phyloP scores from a whole-genome alignment of 2,888 invertebrate species.

The Antheraea assamensis region DNA sequence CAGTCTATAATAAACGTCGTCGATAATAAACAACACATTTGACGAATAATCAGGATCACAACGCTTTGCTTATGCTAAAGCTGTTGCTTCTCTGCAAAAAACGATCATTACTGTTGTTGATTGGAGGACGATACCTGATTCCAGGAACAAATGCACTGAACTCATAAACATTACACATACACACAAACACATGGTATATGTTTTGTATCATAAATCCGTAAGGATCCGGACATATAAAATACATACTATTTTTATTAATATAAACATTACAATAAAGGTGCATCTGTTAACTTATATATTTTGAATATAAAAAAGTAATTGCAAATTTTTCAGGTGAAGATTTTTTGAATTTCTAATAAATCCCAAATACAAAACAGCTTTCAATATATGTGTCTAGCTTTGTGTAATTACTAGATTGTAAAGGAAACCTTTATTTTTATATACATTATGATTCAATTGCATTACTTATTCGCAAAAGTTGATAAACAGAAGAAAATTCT shows the following conservation, averaged over 20 bases:
- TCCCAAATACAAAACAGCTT: slow-evolving; percentile 56
- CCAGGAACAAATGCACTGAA: slow-evolving; percentile 32
- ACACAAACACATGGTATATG: slow-evolving; percentile 34
- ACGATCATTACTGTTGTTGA: slow-evolving; percentile 36
- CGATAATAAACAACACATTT: slow-evolving; percentile 27
- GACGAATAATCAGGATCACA: slow-evolving; percentile 25
- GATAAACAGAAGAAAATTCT: neutral
- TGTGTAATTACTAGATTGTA: slow-evolving; percentile 64
- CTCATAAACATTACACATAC: slow-evolving; percentile 38
- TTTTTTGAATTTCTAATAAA: slow-evolving; percentile 41
- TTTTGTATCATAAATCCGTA: slow-evolving; percentile 52
- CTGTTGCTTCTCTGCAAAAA: slow-evolving; percentile 69
- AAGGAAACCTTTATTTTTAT: slow-evolving; percentile 58
- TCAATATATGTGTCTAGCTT: slow-evolving; percentile 71
- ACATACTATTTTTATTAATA: slow-evolving; percentile 21
- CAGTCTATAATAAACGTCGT: slow-evolving; percentile 50
- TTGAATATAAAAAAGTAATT: slow-evolving; percentile 40
- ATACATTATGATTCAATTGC: neutral
- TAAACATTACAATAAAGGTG: slow-evolving; percentile 27
- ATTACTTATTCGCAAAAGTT: slow-evolving; percentile 2
- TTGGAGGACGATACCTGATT: slow-evolving; percentile 25
- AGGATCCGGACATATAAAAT: slow-evolving; percentile 52
- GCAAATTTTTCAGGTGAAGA: slow-evolving; percentile 73
- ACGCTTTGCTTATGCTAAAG: slow-evolving; percentile 71
- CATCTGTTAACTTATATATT: slow-evolving; percentile 21